phyloP scores from a whole-genome alignment of 35 echinoderm and acorn worm species.

The Eucidaris tribuloides region DNA sequence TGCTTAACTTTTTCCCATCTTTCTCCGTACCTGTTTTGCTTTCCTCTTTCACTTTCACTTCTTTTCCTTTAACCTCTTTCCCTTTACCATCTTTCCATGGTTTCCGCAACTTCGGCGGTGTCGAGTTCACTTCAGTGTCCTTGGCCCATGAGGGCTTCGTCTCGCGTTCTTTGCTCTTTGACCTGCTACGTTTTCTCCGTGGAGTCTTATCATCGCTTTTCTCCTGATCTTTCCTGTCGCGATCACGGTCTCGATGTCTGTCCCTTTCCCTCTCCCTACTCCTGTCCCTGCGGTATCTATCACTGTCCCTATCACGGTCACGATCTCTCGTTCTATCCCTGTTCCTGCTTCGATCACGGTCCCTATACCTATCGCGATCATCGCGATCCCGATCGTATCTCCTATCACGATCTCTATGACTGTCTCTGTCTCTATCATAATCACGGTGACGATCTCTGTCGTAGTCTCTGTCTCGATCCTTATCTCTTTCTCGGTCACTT shows the following conservation, averaged over 20 bases:
- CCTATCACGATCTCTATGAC: neutral
- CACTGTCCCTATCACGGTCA: constrained; percentile 67
- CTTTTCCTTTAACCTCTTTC: constrained; percentile 1
- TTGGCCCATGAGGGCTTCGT: constrained; percentile 11
- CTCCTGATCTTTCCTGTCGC: constrained; percentile 63
- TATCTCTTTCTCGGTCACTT: constrained; percentile 46
- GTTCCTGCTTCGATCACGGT: constrained; percentile 70
- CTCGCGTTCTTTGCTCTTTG: constrained; percentile 56
- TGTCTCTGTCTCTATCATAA: constrained; percentile 1
- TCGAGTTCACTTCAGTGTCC: constrained; percentile 36
- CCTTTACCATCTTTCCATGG: constrained; percentile 44
- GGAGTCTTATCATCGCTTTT: constrained; percentile 15
- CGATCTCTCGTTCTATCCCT: too few species aligned
- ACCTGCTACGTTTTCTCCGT: constrained; percentile 47
- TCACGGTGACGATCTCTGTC: constrained; percentile 5
- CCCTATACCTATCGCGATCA: too few species aligned
- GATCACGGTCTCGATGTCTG: constrained; percentile 61
- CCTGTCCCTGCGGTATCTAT: constrained; percentile 24
- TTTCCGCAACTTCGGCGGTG: constrained; percentile 55
- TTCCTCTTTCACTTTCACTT: constrained; percentile 46
- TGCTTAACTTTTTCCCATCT: constrained; percentile 62
- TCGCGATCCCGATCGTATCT: constrained; percentile 47
- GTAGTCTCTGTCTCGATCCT: constrained; percentile 38
- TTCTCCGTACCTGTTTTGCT: neutral
- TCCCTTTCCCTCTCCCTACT: constrained; percentile 46